Evolutionary conservation across 2,797 vertebrate genomes (phyloP), one percentile per base, ranked within the genome.

Genomic region (Atherinosoma microstoma): DNA sequence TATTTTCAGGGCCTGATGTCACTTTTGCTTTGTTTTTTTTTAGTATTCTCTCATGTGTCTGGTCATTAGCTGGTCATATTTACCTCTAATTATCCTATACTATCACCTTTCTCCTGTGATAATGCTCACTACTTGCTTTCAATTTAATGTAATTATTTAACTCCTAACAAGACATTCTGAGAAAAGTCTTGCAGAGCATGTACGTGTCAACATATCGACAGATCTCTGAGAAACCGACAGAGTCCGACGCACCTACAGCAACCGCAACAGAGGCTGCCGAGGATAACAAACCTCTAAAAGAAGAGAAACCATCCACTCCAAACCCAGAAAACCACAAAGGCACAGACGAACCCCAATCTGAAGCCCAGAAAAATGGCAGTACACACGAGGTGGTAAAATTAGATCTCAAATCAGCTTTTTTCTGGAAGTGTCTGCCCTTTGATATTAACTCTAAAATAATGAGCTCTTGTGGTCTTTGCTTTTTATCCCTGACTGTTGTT

Each of bases 301-400:
- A 81, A n/a, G 78, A 82, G 51, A 64, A 82, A 57, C 15, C 73
- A 51, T 70, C 60, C 13, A 47, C 35, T n/a, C 34, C 65, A 7
- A 38, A 67, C 45, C 42, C 76, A 49, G 84, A 84, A 68, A 71
- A 69, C 27, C 59, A 86, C 51, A 58, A 71, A 45, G 60, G 1
- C 0, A 9, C 30, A 76, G 83, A 42, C 0, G 22, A 78, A 57
- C 20, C 18, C 8, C 67, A 67, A 47, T 6, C 53, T n/a, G 71
- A 80, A 63, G 66, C 56, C 36, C 53, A 58, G 34, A 70, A 65
- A 65, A 69, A 68, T 36, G 71, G 59, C 8, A 6, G 54, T 57
- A 64, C 71, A n/a, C 34, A 58, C 15, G 77, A 90, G 88, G 90
- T 93, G 86, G 84, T 49, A 32, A 68, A 58, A 51, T 36, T 36